Conservation (phyloP, 2,113 vertebrate species). For the Echinops telfairi region DNA sequence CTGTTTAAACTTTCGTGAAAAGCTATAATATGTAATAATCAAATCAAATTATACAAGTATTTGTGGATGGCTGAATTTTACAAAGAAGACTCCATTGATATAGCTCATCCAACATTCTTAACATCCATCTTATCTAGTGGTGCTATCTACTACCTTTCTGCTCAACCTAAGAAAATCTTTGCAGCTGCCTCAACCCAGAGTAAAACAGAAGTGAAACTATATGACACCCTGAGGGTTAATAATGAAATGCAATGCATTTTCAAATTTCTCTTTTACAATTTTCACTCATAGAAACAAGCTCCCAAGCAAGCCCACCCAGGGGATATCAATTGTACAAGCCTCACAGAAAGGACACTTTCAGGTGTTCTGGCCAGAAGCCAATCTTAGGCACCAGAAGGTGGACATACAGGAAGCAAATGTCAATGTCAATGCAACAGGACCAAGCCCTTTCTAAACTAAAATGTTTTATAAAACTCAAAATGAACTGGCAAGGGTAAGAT, state of each 20-base stretch:
- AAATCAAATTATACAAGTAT: neutral
- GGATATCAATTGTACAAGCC: neutral
- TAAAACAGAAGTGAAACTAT: neutral
- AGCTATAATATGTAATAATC: too few species aligned
- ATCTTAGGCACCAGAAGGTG: neutral
- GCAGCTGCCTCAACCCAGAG: neutral
- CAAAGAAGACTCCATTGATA: neutral
- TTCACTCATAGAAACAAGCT: neutral
- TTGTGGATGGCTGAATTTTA: neutral
- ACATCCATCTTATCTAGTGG: neutral
- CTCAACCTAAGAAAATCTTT: neutral
- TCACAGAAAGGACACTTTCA: neutral
- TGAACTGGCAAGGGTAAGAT: neutral
- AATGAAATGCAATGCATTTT: neutral
- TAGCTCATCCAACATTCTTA: neutral
- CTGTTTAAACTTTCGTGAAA: neutral
- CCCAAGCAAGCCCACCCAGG: neutral
- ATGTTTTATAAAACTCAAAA: slow-evolving; percentile 37
- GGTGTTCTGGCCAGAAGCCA: neutral
- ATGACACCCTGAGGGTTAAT: neutral
- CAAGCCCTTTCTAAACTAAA: slow-evolving; percentile 20
- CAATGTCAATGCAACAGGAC: neutral
- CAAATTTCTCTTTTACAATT: neutral
- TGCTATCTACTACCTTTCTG: neutral
- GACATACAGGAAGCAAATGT: neutral